Percentiles rank a stretch among this genome's conserved stretches.
Conservation (phyloP, 2,113 vertebrate species). For the Pteruthius melanotis region DNA sequence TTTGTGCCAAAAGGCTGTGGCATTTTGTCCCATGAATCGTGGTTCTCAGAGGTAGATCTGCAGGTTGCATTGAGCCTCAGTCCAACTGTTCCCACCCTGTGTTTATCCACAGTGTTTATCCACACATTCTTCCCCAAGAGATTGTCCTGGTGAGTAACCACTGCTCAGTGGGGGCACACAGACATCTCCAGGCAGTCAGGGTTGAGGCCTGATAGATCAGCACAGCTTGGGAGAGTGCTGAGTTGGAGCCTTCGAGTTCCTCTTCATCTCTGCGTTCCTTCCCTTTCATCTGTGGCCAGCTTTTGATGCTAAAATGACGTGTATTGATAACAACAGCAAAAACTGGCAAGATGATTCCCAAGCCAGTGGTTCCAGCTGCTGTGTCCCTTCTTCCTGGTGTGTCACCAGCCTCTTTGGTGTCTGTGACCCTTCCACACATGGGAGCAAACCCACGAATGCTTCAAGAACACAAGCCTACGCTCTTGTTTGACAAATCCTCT, state of each 20-base stretch:
- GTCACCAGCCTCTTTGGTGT: background rate
- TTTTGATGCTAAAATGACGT: background rate
- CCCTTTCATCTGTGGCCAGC: background rate
- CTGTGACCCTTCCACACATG: background rate
- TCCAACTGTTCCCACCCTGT: background rate
- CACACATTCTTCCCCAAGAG: background rate
- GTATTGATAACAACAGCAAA: background rate
- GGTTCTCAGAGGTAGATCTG: background rate
- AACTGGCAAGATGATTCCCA: background rate
- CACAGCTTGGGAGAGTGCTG: background rate
- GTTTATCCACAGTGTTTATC: background rate
- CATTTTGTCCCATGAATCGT: fast-evolving
- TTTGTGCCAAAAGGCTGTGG: background rate
- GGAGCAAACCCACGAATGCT: background rate
- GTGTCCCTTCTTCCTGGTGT: background rate
- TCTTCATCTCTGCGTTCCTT: background rate
- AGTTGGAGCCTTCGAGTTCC: background rate
- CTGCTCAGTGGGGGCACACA: background rate
- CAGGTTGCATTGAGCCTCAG: background rate
- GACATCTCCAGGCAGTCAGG: background rate
- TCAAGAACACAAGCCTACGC: background rate
- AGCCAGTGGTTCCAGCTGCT: background rate
- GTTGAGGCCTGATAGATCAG: background rate
- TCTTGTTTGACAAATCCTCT: conserved; percentile 7
- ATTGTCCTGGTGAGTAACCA: background rate